Base-by-base conservation (phyloP, 2,113 vertebrate genomes). In the Andinoacara biseriatus region DNA sequence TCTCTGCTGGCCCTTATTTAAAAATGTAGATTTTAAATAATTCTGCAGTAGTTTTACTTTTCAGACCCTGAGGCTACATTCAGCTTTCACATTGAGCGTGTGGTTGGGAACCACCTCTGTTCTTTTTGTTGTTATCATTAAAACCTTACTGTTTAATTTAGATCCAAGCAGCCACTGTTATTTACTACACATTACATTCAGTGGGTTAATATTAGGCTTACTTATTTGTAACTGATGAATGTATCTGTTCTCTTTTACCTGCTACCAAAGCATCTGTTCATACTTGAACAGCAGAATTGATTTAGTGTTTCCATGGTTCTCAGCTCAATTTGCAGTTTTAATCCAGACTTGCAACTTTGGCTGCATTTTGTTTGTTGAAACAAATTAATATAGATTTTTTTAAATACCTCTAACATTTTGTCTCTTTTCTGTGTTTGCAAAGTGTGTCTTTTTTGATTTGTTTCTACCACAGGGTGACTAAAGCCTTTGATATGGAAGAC, bases 381-480 rank as follows among this genome's bases (percentile, higher is more conserved):
- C 5, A 54, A 84, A 62, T 78, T 4, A 78, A 24, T 76, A 77
- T 65, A 17, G 9, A 80, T 74, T 52, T 52, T 26, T 56, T 67
- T 72, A 52, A 29, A 49, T 81, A 56, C 26, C 14, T 59, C 77
- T 62, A 46, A 65, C 8, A 5, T 67, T 81, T 60, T 74, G 35
- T 88, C 15, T 67, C 8, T 65, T 15, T 2, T 52, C 22, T 62
- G 15, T 83, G 29, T 61, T 78, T 60, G 15, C 7, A 78, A 33
- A 31, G 67, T n/a, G 40, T 69, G 7, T 76, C 11, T 74, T 78
- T 59, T 54, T 84, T 87, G 24, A 3, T 84, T 43, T 43, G 4
- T 86, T 81, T 62, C 56, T 74, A 87, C 79, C 59, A 91, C 86
- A 78, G 58, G 84, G 43, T 8, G 8, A 90, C 89, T 80, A 76